phyloP scores from a whole-genome alignment of 1,140 invertebrate species.

The Arctopsyche grandis region DNA sequence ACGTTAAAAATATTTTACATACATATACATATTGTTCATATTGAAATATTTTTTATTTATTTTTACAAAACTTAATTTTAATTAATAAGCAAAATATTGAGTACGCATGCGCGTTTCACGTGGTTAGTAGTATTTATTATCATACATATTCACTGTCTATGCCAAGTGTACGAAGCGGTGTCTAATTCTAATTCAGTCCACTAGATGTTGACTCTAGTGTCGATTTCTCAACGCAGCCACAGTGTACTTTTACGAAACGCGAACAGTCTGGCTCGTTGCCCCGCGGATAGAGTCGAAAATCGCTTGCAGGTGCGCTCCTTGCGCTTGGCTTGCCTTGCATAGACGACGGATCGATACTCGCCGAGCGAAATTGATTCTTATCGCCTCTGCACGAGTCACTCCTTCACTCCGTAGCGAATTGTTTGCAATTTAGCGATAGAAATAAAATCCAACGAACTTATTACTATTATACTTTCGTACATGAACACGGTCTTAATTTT shows the following conservation, averaged over 20 bases:
- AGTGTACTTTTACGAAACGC: neutral
- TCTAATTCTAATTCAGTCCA: slow-evolving; percentile 34
- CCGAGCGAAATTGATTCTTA: slow-evolving; percentile 9
- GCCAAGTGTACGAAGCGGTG: neutral
- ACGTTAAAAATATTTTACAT: neutral
- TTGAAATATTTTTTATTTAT: no score
- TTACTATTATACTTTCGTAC: no score
- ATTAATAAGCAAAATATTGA: neutral
- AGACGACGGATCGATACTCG: no score
- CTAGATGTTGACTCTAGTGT: slow-evolving; percentile 3
- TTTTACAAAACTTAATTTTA: neutral
- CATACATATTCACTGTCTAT: neutral
- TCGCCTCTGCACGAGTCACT: neutral
- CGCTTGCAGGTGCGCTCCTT: neutral
- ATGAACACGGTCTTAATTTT: no score
- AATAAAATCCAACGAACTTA: neutral
- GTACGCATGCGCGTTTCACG: neutral
- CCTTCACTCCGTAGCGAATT: neutral
- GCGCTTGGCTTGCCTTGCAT: no score
- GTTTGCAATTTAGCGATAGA: neutral
- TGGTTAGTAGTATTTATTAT: neutral
- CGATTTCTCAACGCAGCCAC: slow-evolving; percentile 6
- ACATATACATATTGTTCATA: no score
- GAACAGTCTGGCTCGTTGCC: neutral
- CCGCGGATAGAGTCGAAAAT: neutral